Percentiles rank a stretch among this genome's conserved stretches.
Conservation (phyloP, 2,888 invertebrate genomes). For the Pristionchus arcanus region DNA sequence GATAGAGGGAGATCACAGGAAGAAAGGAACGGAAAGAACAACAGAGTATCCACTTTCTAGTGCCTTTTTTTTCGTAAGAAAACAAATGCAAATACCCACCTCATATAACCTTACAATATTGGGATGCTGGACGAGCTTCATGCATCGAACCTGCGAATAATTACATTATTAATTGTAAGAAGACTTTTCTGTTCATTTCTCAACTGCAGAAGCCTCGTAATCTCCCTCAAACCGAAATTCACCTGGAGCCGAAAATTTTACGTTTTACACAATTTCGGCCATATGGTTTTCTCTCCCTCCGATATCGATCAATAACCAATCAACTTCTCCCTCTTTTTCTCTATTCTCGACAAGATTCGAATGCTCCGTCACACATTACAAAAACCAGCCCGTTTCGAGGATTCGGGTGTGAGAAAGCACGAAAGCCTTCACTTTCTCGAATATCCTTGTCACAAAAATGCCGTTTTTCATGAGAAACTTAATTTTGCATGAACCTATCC, state of each 20-base stretch:
- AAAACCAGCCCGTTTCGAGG: too few species aligned
- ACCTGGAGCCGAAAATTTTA: slow-evolving; percentile 10
- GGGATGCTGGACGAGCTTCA: slow-evolving; percentile 99
- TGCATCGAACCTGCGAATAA: slow-evolving; percentile 88
- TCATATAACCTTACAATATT: slow-evolving; percentile 98
- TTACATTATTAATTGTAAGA: background rate
- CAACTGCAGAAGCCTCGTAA: background rate
- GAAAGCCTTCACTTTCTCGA: too few species aligned
- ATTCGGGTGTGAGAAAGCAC: too few species aligned
- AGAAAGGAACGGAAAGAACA: too few species aligned
- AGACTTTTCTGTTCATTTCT: background rate
- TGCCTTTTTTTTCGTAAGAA: too few species aligned
- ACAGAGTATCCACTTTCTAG: too few species aligned
- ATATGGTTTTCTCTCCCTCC: background rate
- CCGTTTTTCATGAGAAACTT: too few species aligned
- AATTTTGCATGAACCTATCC: too few species aligned
- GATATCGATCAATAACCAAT: background rate
- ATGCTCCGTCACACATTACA: too few species aligned
- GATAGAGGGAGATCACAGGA: background rate
- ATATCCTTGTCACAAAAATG: too few species aligned
- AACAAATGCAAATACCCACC: slow-evolving; percentile 82
- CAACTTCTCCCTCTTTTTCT: background rate
- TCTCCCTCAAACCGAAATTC: too few species aligned
- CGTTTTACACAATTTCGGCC: background rate
- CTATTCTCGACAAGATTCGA: too few species aligned